Conservation (phyloP, 2,888 invertebrate species). For the Abrostola tripartita region DNA sequence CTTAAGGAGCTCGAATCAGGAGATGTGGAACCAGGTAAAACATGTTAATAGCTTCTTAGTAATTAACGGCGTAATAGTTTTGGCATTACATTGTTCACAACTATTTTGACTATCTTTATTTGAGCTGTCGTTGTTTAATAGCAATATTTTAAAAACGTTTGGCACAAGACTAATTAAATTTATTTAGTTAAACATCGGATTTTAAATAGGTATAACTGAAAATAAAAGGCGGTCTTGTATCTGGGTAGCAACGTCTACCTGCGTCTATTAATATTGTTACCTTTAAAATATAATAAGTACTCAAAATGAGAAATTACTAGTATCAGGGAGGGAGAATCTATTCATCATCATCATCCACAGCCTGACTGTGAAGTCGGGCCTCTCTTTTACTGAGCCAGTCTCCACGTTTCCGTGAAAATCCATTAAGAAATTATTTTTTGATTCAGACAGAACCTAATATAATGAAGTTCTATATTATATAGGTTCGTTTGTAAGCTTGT, state of each 20-base stretch:
- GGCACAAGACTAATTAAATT: slow-evolving; percentile 14
- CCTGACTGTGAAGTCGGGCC: too few species aligned
- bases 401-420: too few species aligned
- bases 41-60: slow-evolving; percentile 30
- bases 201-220: slow-evolving; percentile 11
- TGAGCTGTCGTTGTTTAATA: not conserved
- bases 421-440: too few species aligned
- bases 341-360: too few species aligned
- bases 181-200: slow-evolving; percentile 3
- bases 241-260: not conserved
- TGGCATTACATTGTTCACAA: slow-evolving; percentile 2
- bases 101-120: not conserved
- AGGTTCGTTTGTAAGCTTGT: too few species aligned
- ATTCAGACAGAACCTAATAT: too few species aligned
- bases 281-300: not conserved
- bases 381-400: too few species aligned
- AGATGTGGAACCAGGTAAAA: slow-evolving; percentile 84
- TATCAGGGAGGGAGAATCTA: too few species aligned
- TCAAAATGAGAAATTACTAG: not conserved
- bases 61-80: slow-evolving; percentile 21
- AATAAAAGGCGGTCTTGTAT: not conserved
- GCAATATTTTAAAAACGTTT: slow-evolving; percentile 16
- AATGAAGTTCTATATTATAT: too few species aligned
- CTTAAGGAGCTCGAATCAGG: slow-evolving; percentile 92
- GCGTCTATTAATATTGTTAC: not conserved